Evolutionary conservation across 2,113 vertebrate genomes (phyloP), one percentile per base, ranked within the genome.

Genomic region (Muscicapa adusta): DNA sequence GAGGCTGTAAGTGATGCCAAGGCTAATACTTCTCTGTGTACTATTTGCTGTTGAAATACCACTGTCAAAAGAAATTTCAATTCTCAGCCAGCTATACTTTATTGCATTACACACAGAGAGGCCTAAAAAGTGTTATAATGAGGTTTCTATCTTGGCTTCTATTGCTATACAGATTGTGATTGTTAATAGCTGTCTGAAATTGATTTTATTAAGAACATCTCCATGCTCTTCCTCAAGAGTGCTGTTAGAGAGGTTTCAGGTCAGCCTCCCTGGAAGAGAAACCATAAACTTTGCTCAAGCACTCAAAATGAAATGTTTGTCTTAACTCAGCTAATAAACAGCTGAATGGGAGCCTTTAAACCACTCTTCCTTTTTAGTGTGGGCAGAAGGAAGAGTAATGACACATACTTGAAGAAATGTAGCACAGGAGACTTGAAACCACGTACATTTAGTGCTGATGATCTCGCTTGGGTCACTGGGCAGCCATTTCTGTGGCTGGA

Each of bases 261-360:
- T 93, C 90, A 95, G 68, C 25, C 33, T 23, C 57, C 23, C 43
- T 61, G 51, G 28, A 88, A 88, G 29, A 38, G 61, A 93, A 94
- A 75, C 68, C 57, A 86, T 95, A 92, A 94, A 95, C 93, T 65
- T 96, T 75, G 40, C 60, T 88, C 67, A 80, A 88, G 75, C 5
- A 34, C 68, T 86, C 12, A 3, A 83, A 94, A 88, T 79, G 40
- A 95, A 95, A 81, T 88, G 68, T 95, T 95, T 91, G 67, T 84
- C 60, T 88, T 93, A 94, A 91, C 88, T 93, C 85, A 91, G 72
- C 82, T 96, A 91, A 94, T 88, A 93, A 95, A 96, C 56, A 79
- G 75, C 75, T 84, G 68, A 91, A 89, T 29, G 91, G 96, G 90
- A 86, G 68, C 60, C 93, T 94, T 95, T 85, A 94, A 91, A 96